phyloP scores from a whole-genome alignment of 2,888 invertebrate genomes.

The Lithophane socia region DNA sequence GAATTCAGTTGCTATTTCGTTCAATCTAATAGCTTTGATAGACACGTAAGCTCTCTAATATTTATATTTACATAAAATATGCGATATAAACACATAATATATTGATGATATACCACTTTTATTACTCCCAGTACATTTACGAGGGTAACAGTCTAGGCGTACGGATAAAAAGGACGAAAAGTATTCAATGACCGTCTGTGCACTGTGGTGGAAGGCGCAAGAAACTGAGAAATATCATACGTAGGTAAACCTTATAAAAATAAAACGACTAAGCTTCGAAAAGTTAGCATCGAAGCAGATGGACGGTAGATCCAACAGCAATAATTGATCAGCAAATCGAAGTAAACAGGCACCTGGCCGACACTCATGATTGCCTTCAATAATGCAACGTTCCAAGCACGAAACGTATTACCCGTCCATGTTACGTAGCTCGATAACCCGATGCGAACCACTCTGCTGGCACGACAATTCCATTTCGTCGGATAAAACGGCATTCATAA shows the following conservation, averaged over 20 bases:
- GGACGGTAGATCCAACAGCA: constrained; percentile 69
- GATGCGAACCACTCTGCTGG: constrained; percentile 44
- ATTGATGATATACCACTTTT: constrained; percentile 44
- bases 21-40: constrained; percentile 18
- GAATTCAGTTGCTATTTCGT: constrained; percentile 10
- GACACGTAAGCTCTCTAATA: constrained; percentile 28
- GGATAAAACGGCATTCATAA: constrained; percentile 74
- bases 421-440: constrained; percentile 58
- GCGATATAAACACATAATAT: constrained; percentile 59
- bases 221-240: constrained; percentile 24
- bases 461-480: constrained; percentile 65
- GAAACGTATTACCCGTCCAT: constrained; percentile 76
- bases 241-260: constrained; percentile 54
- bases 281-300: constrained; percentile 65
- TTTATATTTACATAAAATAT: constrained; percentile 68
- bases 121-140: constrained; percentile 46
- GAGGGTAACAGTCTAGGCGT: constrained; percentile 16
- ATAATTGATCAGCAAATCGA: constrained; percentile 86
- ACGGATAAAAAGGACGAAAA: constrained; percentile 22
- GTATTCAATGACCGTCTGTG: constrained; percentile 11
- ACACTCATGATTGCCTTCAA: constrained; percentile 84
- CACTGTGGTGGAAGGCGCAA: constrained; percentile 17
- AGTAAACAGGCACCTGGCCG: constrained; percentile 83
- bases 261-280: constrained; percentile 49
- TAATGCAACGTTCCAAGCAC: constrained; percentile 84